These are phyloP conservation scores for Eucidaris tribuloides DNA, from an alignment of 35 echinoderm and acorn worm genomes.

Conservation along the genomic window DNA sequence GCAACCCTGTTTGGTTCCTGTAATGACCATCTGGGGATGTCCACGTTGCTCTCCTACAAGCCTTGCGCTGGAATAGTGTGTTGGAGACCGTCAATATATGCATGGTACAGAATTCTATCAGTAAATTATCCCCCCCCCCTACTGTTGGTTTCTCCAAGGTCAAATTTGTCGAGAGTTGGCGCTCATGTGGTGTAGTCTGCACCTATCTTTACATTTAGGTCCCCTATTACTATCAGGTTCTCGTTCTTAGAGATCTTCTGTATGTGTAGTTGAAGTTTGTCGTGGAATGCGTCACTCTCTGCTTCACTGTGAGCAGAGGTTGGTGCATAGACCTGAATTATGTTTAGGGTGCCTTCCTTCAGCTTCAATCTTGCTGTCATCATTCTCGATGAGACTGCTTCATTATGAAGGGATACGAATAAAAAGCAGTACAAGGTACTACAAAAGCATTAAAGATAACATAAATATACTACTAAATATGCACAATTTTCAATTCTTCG, in stretches of 20 bases:
- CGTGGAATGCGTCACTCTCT: neutral
- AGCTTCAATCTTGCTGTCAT: too few species aligned
- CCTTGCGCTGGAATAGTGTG: neutral
- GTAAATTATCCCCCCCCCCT: too few species aligned
- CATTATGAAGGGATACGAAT: too few species aligned
- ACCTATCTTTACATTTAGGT: slow-evolving; percentile 1
- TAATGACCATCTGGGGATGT: neutral
- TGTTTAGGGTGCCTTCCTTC: too few species aligned
- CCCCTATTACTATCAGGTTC: neutral
- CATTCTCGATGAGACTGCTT: too few species aligned
- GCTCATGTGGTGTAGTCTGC: neutral
- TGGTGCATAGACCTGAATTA: slow-evolving; percentile 12
- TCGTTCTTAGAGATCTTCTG: neutral
- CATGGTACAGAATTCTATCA: slow-evolving; percentile 5
- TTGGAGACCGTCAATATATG: neutral
- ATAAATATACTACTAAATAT: too few species aligned
- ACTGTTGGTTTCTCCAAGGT: neutral
- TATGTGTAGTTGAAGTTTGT: neutral
- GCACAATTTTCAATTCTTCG: too few species aligned
- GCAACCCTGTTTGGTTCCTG: too few species aligned
- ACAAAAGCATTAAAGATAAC: too few species aligned
- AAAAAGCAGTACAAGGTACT: too few species aligned
- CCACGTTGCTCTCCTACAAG: neutral
- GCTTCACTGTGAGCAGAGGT: neutral
- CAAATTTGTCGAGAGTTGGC: neutral